These are phyloP conservation scores for Rhynchophorus ferrugineus DNA, from an alignment of 1,140 invertebrate species.

Conservation along the genomic window DNA sequence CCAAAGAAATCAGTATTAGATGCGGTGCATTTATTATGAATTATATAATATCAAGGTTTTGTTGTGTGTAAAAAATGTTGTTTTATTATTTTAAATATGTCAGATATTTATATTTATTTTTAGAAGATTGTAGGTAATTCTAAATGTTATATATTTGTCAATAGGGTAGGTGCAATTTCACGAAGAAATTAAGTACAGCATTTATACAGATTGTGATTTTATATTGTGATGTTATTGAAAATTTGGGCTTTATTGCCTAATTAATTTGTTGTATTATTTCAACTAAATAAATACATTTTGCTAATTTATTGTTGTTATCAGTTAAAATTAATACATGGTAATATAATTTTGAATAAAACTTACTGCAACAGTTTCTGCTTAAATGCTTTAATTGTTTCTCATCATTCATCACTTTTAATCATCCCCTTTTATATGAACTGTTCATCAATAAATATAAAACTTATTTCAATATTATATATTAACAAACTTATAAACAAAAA, in stretches of 20 bases:
- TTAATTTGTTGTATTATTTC: slow-evolving; percentile 23
- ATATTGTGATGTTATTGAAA: slow-evolving; percentile 34
- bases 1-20: slow-evolving; percentile 33
- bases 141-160: slow-evolving; percentile 16
- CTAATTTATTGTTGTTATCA: not conserved
- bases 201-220: slow-evolving; percentile 33
- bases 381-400: too few relatives aligned
- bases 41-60: slow-evolving; percentile 3
- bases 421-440: too few relatives aligned
- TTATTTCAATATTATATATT: too few relatives aligned
- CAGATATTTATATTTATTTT: slow-evolving; percentile 8
- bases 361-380: too few relatives aligned
- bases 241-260: slow-evolving; percentile 25
- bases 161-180: slow-evolving; percentile 26
- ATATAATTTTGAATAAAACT: too few relatives aligned
- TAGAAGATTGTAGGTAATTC: slow-evolving; percentile 1
- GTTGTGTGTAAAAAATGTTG: slow-evolving; percentile 3
- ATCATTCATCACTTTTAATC: too few relatives aligned
- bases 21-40: slow-evolving; percentile 15
- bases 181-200: slow-evolving; percentile 13
- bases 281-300: not conserved
- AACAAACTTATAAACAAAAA: too few relatives aligned
- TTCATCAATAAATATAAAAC: too few relatives aligned
- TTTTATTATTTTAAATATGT: slow-evolving; percentile 12
- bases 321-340: too few relatives aligned